Evolutionary conservation across 2,797 vertebrate species (phyloP).

Genomic region (Zenarchopterus dispar): DNA sequence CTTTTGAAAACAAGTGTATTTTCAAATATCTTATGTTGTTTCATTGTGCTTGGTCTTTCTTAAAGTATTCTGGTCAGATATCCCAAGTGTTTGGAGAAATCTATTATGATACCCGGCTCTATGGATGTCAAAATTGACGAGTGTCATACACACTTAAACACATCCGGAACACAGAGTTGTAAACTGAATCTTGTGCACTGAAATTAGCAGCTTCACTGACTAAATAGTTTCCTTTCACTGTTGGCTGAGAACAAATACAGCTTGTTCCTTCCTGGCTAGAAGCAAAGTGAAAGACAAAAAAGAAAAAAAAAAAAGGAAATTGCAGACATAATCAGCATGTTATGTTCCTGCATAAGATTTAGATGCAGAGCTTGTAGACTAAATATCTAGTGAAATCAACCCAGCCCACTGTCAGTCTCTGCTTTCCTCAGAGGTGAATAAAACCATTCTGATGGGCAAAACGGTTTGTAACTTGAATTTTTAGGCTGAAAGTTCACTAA

Average conservation of each 20-base stretch:
- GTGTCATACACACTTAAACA: not conserved
- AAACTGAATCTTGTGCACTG: not conserved
- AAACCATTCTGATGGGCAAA: not conserved
- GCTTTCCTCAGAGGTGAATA: constrained; percentile 4
- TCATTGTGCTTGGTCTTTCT: too few species aligned
- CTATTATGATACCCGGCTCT: too few species aligned
- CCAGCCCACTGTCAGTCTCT: not conserved
- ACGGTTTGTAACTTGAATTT: constrained; percentile 8
- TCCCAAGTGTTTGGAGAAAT: too few species aligned
- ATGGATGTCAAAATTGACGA: too few species aligned
- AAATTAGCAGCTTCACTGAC: not conserved
- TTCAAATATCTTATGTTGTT: too few species aligned
- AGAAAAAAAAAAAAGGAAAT: too few species aligned
- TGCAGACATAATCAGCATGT: constrained; percentile 7
- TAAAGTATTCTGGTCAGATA: too few species aligned
- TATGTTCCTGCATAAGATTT: too few species aligned
- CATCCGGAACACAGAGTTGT: not conserved
- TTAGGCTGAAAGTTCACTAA: constrained; percentile 30
- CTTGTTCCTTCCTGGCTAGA: not conserved
- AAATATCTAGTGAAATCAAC: not conserved
- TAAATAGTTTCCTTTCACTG: not conserved
- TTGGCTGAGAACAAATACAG: not conserved
- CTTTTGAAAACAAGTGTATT: too few species aligned
- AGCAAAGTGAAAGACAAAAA: too few species aligned
- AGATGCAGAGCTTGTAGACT: too few species aligned